A percentile compares a stretch with the other conserved stretches of the same genome.
Conservation (phyloP, 1,140 invertebrate species). For the Rhynchophorus ferrugineus region DNA sequence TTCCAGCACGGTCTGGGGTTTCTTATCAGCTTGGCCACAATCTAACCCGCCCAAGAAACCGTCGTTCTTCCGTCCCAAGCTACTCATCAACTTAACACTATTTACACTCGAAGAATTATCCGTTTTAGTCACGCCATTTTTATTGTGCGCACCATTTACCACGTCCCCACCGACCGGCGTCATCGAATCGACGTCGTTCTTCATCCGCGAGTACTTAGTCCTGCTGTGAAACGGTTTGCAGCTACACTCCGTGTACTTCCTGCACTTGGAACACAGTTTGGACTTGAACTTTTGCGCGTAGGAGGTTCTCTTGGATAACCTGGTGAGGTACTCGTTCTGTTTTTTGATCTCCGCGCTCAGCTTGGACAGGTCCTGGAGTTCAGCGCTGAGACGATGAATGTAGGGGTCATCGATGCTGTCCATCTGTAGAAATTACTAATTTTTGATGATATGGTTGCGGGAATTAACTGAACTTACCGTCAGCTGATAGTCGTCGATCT, state of each 20-base stretch:
- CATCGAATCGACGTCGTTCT: background rate
- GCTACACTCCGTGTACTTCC: slow-evolving; percentile 11
- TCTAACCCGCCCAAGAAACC: background rate
- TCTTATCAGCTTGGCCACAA: background rate
- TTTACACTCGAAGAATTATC: slow-evolving; percentile 11
- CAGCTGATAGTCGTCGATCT: slow-evolving; percentile 59
- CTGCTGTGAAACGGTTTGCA: background rate
- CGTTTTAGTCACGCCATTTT: slow-evolving; percentile 11
- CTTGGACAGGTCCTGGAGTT: slow-evolving; percentile 49
- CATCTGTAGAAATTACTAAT: slow-evolving; percentile 24
- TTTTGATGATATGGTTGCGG: too few species aligned
- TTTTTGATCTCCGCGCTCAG: slow-evolving; percentile 48
- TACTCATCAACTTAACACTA: slow-evolving; percentile 8
- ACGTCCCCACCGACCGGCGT: background rate
- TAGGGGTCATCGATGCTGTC: slow-evolving; percentile 52
- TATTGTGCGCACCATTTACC: background rate
- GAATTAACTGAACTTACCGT: slow-evolving; percentile 17
- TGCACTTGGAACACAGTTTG: slow-evolving; percentile 18
- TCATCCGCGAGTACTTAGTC: background rate
- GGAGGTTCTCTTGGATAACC: slow-evolving; percentile 22
- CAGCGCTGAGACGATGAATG: slow-evolving; percentile 48
- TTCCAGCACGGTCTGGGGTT: background rate
- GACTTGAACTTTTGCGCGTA: background rate
- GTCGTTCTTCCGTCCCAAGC: background rate
- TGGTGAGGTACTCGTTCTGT: slow-evolving; percentile 44